These are phyloP conservation scores for Daboia siamensis DNA, from an alignment of 2,113 vertebrate species.

Conservation along the genomic window DNA sequence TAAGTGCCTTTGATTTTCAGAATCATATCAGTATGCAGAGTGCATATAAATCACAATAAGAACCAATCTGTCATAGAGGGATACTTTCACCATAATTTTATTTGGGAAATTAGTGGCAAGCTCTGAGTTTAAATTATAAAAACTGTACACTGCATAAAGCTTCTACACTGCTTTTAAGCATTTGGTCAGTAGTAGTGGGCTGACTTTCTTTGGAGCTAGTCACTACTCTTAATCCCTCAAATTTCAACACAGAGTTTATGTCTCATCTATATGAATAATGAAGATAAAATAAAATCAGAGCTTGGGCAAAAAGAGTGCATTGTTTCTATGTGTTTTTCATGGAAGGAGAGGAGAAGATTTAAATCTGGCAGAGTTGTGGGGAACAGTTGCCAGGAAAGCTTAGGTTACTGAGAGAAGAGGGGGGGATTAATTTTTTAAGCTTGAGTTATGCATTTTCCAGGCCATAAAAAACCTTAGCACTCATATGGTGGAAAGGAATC, in stretches of 20 bases:
- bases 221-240: not conserved
- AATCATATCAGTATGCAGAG: not conserved
- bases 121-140: not conserved
- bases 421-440: not conserved
- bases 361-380: not conserved
- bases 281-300: not conserved
- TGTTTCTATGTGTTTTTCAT: not conserved
- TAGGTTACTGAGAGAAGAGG: not conserved
- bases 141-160: not conserved
- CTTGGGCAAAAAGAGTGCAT: constrained; percentile 1
- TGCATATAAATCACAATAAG: not conserved
- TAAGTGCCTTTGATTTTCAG: not conserved
- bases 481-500: not conserved
- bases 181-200: not conserved
- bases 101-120: not conserved
- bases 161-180: not conserved
- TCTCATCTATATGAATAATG: not conserved
- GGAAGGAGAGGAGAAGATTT: not conserved
- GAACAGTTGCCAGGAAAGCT: constrained; percentile 2
- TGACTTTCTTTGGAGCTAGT: not conserved
- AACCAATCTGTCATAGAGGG: not conserved
- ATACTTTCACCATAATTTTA: not conserved
- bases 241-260: not conserved
- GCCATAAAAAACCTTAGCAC: not conserved
- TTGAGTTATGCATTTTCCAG: constrained; percentile 10